Base-by-base conservation (phyloP, 2,888 invertebrate species). In the Nomada lathburiana region DNA sequence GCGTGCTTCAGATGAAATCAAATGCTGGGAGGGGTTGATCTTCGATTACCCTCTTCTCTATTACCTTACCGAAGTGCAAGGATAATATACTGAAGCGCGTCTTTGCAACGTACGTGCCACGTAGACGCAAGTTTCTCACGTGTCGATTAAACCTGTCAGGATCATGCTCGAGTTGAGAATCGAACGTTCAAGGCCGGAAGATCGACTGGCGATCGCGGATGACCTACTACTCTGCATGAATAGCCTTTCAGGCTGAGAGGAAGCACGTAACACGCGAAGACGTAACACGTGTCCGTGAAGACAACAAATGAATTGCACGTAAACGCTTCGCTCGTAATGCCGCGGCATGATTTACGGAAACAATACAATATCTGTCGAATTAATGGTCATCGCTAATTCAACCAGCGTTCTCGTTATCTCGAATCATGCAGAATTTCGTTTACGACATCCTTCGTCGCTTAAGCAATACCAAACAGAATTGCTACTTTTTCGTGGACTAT, bases 221-320 rank as follows among this genome's bases (percentile, higher is more conserved):
- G 88, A 84, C 84, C 85, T 84, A 88, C 76, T 86, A 60, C 63
- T 72, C 78, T 78, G 77, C 74, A 81, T 71, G 78, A 83, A 74
- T 60, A 82, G 74, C 78, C 81, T 85, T 80, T 83, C 80, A 68
- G 75, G 60, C 67, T 69, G 65, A 26, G 11, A 77, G 85, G 86
- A 88, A 88, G 76, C 79, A 86, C 86, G 86, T 88, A 88, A 88
- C 57, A 9, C 81, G 59, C 75, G 65, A 73, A 85, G 85, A 86
- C 88, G 86, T 86, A 88, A 88, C 85, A 84, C 84, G 88, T 85
- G 88, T 80, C 86, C 88, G 83, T 86, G 88, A 88, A 84, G 86
- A 60, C 29, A 79, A 86, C 83, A 81, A 83, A 84, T 85, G 86
- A 88, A 88, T 85, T 84, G 80, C 84, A 75, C 72, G 70, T 86